A percentile compares a stretch with the other conserved stretches of the same genome.
phyloP scores from a whole-genome alignment of 2,113 vertebrate genomes.

The Butorides virescens region DNA sequence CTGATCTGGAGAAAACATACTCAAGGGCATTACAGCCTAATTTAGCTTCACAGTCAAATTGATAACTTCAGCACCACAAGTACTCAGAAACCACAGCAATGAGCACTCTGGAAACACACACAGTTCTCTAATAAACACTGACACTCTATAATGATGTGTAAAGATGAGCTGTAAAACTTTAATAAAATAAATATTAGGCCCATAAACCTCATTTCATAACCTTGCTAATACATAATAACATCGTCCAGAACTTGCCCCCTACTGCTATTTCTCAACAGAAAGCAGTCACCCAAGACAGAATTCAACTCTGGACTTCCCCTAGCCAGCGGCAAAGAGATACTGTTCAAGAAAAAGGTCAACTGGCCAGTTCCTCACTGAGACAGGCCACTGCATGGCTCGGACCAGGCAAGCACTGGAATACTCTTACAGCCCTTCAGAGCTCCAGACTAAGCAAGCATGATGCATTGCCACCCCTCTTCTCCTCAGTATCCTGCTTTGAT shows the following conservation, averaged over 20 bases:
- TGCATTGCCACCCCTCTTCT: background rate
- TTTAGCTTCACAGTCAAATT: constrained; percentile 12
- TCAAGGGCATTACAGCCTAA: constrained; percentile 39
- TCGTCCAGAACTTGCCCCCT: background rate
- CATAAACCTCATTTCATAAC: background rate
- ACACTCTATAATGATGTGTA: background rate
- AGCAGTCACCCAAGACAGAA: background rate
- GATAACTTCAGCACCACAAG: background rate
- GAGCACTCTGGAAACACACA: background rate
- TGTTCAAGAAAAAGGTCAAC: background rate
- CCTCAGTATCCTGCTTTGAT: background rate
- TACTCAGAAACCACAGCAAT: background rate
- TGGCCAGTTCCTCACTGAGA: background rate
- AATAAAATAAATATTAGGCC: background rate
- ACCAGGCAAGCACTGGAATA: background rate
- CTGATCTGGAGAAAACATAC: constrained; percentile 19
- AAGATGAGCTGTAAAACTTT: background rate
- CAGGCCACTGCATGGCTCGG: background rate
- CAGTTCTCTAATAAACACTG: background rate
- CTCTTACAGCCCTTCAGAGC: background rate
- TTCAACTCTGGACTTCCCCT: background rate
- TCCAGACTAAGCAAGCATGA: background rate
- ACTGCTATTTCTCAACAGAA: background rate
- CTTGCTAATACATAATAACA: background rate
- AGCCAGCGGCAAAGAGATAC: background rate